Evolutionary conservation across 2,113 vertebrate species (phyloP).

Genomic region (Notarius lentiginosus): DNA sequence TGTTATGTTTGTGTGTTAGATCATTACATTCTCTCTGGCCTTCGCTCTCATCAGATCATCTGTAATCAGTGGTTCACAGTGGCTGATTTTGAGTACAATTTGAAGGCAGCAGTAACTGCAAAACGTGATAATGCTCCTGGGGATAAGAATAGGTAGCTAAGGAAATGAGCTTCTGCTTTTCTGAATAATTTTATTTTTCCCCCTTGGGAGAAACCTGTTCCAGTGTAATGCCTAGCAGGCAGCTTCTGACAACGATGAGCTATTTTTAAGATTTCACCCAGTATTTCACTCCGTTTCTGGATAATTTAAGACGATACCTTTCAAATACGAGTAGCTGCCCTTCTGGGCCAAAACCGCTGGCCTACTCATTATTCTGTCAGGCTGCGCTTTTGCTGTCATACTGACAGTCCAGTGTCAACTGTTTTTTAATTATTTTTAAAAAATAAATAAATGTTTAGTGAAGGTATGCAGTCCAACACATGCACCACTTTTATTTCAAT

Average conservation of each 20-base stretch:
- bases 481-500: neutral
- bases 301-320: constrained; percentile 8
- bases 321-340: neutral
- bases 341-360: constrained; percentile 21
- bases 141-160: neutral
- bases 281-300: neutral
- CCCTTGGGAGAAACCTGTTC: neutral
- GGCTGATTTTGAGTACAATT: neutral
- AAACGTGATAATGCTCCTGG: neutral
- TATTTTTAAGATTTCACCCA: neutral
- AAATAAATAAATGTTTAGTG: neutral
- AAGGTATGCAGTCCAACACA: neutral
- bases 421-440: too few relatives aligned
- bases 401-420: neutral
- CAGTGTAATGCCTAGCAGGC: neutral
- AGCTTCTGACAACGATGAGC: neutral
- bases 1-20: neutral
- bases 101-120: neutral
- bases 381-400: neutral
- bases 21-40: neutral
- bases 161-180: neutral
- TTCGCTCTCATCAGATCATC: neutral
- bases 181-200: neutral
- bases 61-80: neutral
- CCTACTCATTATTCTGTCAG: constrained; percentile 11